phyloP scores from a whole-genome alignment of 2,113 vertebrate genomes.

The Syrrhaptes paradoxus region DNA sequence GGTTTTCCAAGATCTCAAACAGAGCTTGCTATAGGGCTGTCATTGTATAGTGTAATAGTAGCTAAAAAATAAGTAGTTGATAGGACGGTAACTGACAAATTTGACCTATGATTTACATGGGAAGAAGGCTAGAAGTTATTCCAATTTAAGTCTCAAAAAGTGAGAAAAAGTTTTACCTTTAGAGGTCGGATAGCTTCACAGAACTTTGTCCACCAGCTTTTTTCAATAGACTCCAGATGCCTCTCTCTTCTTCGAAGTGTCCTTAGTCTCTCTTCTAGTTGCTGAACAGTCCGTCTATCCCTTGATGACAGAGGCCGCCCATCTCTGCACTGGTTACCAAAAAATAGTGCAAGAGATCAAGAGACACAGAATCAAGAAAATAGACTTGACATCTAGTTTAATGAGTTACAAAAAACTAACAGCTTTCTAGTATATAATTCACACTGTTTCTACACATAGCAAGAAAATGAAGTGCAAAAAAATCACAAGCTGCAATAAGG shows the following conservation, averaged over 20 bases:
- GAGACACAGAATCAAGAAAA: not conserved
- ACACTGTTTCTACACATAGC: not conserved
- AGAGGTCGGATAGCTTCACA: constrained; percentile 87
- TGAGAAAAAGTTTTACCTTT: constrained; percentile 78
- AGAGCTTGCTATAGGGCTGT: not conserved
- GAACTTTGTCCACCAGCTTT: constrained; percentile 92
- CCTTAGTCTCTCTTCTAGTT: constrained; percentile 88
- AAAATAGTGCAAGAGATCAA: not conserved
- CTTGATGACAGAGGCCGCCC: constrained; percentile 90
- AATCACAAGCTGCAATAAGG: not conserved
- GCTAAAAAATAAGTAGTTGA: not conserved
- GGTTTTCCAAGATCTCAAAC: not conserved
- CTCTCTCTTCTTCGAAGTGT: constrained; percentile 85
- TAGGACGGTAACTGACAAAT: not conserved
- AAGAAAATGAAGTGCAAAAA: not conserved
- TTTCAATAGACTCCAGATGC: constrained; percentile 90
- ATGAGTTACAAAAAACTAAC: not conserved
- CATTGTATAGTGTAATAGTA: not conserved
- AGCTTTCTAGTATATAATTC: not conserved
- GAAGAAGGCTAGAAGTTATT: not conserved
- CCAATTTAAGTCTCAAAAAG: not conserved
- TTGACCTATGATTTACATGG: not conserved
- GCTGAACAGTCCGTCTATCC: constrained; percentile 85
- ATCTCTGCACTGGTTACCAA: constrained; percentile 84
- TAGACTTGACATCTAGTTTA: not conserved